A percentile compares a stretch with the other conserved stretches of the same genome.
phyloP scores from a whole-genome alignment of 1,140 invertebrate species.

The Drosophila takahashii region DNA sequence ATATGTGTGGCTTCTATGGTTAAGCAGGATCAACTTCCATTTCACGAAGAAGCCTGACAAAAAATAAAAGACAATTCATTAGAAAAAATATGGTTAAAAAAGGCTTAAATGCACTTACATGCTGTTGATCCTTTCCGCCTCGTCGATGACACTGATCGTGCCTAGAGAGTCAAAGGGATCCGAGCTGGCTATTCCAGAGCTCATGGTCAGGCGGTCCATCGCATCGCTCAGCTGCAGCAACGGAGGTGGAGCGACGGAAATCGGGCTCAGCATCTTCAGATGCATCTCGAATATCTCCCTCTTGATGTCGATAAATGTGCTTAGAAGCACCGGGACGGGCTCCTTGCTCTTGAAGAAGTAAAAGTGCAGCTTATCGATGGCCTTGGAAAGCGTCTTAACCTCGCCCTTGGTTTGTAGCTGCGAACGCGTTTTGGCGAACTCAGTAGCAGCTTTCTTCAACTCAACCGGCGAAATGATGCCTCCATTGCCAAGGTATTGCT shows the following conservation, averaged over 20 bases:
- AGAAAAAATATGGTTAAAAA: too few species aligned
- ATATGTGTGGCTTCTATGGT: not conserved
- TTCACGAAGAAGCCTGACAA: constrained; percentile 40
- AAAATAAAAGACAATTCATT: not conserved
- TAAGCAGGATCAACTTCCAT: constrained; percentile 38
- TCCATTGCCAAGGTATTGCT: not conserved
- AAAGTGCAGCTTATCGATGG: constrained; percentile 8
- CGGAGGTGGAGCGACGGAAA: not conserved
- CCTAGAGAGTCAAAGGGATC: constrained; percentile 34
- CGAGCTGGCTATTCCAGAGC: not conserved
- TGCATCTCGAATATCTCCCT: constrained; percentile 6
- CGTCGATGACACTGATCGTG: constrained; percentile 27
- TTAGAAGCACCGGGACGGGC: not conserved
- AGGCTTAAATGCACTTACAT: too few species aligned
- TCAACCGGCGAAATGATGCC: constrained; percentile 1
- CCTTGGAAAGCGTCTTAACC: not conserved
- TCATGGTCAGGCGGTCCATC: constrained; percentile 41
- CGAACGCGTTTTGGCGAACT: not conserved
- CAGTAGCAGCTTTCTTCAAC: not conserved
- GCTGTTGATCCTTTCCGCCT: constrained; percentile 28
- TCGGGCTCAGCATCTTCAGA: constrained; percentile 14
- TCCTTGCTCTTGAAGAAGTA: not conserved
- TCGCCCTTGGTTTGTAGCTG: not conserved
- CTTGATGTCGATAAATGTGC: constrained; percentile 1
- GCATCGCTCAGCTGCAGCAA: constrained; percentile 30